Evolutionary conservation across 1,140 invertebrate species (phyloP), one percentile per base, ranked within the genome.

Genomic region (Chymomyza costata): DNA sequence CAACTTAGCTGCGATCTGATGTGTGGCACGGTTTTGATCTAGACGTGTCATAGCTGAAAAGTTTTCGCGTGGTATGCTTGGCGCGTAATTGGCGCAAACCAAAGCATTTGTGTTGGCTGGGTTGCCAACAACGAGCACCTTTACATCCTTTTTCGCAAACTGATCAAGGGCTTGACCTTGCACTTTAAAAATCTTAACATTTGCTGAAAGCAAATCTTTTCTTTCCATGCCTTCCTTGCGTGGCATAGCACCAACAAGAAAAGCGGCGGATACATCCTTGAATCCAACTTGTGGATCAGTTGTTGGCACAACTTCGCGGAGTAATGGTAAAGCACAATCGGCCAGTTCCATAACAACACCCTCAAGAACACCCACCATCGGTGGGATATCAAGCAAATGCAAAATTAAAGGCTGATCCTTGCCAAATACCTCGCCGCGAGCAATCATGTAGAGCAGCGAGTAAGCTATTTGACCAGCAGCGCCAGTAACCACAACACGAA

Each of bases 381-480:
- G 92, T 34, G 93, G 90, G 84, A 99, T 99, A 88, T 99, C 98
- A 49, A 99, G 87, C 39, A 99, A 89, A 81, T 96, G 94, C 8
- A 99, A 89, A 81, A 92, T 93, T 3, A 99, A 87, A 0, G 94
- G 92, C 86, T 98, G 96, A 35, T 97, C 88, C 37, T 89, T 87
- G 7, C 98, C 98, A 88, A 99, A 99, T 0, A 99, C 97, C 88
- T 97, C 93, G 64, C 98, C 98, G 78, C 96, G 96, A 11, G 95
- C 95, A 66, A 99, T 89, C 86, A 95, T 94, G 78, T 96, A 97
- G 0, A 99, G 86, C 17, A 99, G 87, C 0, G 97, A 99, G 86
- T 99, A 99, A 31, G 96, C 98, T 73, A 99, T 99, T 88, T 99
- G 98, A 11, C 97, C 97, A 44, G 96, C 96, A 74, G 98, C 98